Percentiles rank a stretch among this genome's conserved stretches.
These are phyloP conservation scores for Micropterix aruncella DNA, from an alignment of 2,888 invertebrate genomes.

Conservation along the genomic window DNA sequence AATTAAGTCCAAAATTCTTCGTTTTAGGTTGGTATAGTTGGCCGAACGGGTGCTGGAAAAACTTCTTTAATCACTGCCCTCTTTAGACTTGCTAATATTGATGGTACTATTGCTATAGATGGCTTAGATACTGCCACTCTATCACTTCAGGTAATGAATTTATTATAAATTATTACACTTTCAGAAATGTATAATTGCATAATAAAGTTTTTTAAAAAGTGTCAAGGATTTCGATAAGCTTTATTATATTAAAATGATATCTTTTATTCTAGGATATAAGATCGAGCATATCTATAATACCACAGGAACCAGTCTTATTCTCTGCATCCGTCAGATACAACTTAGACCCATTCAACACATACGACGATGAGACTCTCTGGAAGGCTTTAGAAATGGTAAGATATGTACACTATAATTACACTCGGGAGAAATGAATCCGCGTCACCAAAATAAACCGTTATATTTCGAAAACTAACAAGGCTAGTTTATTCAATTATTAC, in stretches of 20 bases:
- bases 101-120: constrained; percentile 50
- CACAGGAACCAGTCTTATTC: constrained; percentile 77
- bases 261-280: constrained; percentile 38
- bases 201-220: too few relatives aligned
- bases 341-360: constrained; percentile 60
- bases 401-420: too few relatives aligned
- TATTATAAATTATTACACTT: not conserved
- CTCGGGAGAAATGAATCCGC: too few relatives aligned
- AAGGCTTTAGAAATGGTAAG: constrained; percentile 54
- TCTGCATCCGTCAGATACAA: too few relatives aligned
- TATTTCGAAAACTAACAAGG: too few relatives aligned
- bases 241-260: too few relatives aligned
- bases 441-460: too few relatives aligned
- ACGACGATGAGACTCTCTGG: constrained; percentile 54
- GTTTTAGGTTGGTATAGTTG: constrained; percentile 51
- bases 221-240: too few relatives aligned
- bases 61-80: too few relatives aligned
- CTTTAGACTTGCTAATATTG: constrained; percentile 49
- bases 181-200: too few relatives aligned
- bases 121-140: constrained; percentile 40
- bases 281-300: constrained; percentile 49
- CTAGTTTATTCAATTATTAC: too few relatives aligned
- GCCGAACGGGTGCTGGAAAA: constrained; percentile 66
- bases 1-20: too few relatives aligned
- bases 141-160: constrained; percentile 31